Evolutionary conservation across 1,140 invertebrate genomes (phyloP).

Genomic region (Ectropis grisescens): DNA sequence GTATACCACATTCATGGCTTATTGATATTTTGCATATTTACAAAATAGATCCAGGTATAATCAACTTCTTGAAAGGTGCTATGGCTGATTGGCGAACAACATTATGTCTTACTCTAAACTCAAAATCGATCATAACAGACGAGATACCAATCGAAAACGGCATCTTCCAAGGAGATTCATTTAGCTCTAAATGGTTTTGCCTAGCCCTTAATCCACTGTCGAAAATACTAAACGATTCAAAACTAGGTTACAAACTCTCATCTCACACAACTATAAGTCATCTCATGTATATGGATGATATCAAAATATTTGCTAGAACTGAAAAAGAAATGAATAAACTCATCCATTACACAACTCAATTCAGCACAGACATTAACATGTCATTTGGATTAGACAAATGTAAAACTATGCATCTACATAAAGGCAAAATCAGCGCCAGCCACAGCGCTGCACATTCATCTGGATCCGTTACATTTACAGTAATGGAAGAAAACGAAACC

Average conservation of each 20-base stretch:
- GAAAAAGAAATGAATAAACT: not conserved
- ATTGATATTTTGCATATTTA: slow-evolving; percentile 10
- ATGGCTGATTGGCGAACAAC: slow-evolving; percentile 12
- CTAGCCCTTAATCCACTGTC: slow-evolving; percentile 13
- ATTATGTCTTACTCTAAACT: slow-evolving; percentile 1
- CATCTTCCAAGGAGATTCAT: slow-evolving; percentile 10
- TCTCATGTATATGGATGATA: not conserved
- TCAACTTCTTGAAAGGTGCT: slow-evolving; percentile 6
- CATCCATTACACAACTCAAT: not conserved
- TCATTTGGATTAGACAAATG: slow-evolving; percentile 11
- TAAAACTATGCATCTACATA: slow-evolving; percentile 5
- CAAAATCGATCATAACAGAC: not conserved
- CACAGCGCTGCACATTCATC: no score
- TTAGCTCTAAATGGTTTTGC: slow-evolving; percentile 15
- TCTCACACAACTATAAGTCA: not conserved
- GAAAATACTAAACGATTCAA: not conserved
- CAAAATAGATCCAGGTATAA: slow-evolving; percentile 7
- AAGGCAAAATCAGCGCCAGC: slow-evolving; percentile 1
- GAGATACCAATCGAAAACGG: slow-evolving; percentile 7
- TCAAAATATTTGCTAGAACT: not conserved
- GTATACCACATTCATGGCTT: slow-evolving; percentile 14
- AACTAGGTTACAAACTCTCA: not conserved
- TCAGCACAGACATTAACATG: slow-evolving; percentile 14
- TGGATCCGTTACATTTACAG: no score
- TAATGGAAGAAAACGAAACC: no score